Evolutionary conservation across 53 echinoderm and acorn worm species (phyloP).

Genomic region (Arbacia lixula): DNA sequence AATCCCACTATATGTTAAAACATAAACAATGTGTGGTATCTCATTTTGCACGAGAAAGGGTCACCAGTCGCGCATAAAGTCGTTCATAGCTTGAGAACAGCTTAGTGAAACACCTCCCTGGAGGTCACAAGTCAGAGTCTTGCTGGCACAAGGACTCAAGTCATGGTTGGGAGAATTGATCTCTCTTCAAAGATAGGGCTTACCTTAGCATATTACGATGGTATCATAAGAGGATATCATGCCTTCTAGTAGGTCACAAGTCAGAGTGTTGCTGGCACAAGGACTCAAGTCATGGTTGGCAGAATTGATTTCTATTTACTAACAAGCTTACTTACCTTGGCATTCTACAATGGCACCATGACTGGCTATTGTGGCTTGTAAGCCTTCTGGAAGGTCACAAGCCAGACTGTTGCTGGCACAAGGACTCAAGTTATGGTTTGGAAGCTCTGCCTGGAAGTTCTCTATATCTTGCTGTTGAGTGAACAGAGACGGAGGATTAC

Average conservation of each 20-base stretch:
- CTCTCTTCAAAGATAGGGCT: too few species aligned
- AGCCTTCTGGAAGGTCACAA: conserved; percentile 60
- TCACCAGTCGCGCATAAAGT: too few species aligned
- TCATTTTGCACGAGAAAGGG: too few species aligned
- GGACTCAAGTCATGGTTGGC: conserved; percentile 61
- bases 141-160: too few species aligned
- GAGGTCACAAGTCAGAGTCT: too few species aligned
- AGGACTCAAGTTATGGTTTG: conserved; percentile 57
- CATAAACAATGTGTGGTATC: too few species aligned
- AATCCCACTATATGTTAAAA: too few species aligned
- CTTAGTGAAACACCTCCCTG: too few species aligned
- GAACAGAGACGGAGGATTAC: too few species aligned
- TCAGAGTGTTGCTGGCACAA: conserved; percentile 65
- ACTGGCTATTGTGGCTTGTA: conserved; percentile 53
- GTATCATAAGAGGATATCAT: conserved; percentile 62
- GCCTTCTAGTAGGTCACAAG: conserved; percentile 67
- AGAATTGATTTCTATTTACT: too few species aligned
- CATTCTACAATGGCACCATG: conserved; percentile 67
- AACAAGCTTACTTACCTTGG: conserved; percentile 12
- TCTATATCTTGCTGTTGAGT: conserved; percentile 12
- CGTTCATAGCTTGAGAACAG: too few species aligned
- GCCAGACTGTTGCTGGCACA: conserved; percentile 66
- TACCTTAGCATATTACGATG: conserved; percentile 43
- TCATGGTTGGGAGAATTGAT: too few species aligned
- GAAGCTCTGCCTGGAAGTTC: conserved; percentile 20